These are phyloP conservation scores for Actinernus sp. DNA, from an alignment of 92 coral and sea anemone genomes.

Conservation along the genomic window DNA sequence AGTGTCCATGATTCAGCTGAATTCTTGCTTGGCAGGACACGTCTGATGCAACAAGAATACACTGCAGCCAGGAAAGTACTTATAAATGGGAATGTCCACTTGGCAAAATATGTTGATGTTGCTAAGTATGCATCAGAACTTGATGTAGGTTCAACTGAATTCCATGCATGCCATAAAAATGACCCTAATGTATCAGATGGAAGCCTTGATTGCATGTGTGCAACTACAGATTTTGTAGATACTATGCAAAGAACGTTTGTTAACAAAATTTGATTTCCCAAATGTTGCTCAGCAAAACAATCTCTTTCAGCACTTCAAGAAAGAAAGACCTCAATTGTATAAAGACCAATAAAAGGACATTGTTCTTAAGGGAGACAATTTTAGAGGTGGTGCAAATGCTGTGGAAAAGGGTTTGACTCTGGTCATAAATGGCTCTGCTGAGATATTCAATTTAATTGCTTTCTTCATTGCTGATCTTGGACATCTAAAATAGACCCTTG, in stretches of 20 bases:
- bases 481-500: slow-evolving; percentile 34
- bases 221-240: slow-evolving; percentile 16
- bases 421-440: background rate
- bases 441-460: slow-evolving; percentile 20
- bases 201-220: slow-evolving; percentile 24
- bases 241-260: slow-evolving; percentile 23
- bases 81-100: slow-evolving; percentile 22
- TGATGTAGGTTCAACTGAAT: slow-evolving; percentile 23
- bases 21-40: slow-evolving; percentile 35
- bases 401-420: slow-evolving; percentile 18
- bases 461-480: too few relatives aligned
- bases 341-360: slow-evolving; percentile 16
- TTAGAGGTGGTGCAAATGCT: slow-evolving; percentile 36
- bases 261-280: slow-evolving; percentile 23
- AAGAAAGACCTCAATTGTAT: slow-evolving; percentile 17
- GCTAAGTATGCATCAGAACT: slow-evolving; percentile 31
- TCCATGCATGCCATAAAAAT: slow-evolving; percentile 16
- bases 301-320: slow-evolving; percentile 25
- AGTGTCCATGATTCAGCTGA: too few relatives aligned
- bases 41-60: slow-evolving; percentile 25
- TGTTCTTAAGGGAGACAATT: slow-evolving; percentile 31
- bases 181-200: slow-evolving; percentile 25
- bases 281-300: slow-evolving; percentile 12
- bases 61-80: slow-evolving; percentile 24
- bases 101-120: slow-evolving; percentile 27